Evolutionary conservation across 1,140 invertebrate species (phyloP).

Genomic region (Apis mellifera): DNA sequence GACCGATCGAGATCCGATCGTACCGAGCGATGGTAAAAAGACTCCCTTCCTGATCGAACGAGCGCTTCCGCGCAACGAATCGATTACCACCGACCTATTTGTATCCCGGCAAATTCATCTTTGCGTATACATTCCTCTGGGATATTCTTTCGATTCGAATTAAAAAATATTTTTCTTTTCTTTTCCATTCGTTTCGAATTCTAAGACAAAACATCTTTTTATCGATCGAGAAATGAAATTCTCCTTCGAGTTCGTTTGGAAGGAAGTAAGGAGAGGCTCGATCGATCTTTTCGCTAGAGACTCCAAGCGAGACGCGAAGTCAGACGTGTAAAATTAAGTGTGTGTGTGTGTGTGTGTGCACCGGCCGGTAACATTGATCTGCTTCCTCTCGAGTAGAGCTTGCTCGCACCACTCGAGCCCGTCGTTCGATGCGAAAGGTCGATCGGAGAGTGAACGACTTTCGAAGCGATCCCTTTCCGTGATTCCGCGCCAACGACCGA

Average conservation of each 20-base stretch:
- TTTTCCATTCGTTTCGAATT: too few relatives aligned
- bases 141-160: too few relatives aligned
- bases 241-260: too few relatives aligned
- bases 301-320: background rate
- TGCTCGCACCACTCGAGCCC: too few relatives aligned
- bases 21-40: background rate
- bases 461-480: too few relatives aligned
- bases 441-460: too few relatives aligned
- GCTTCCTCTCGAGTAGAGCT: background rate
- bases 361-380: background rate
- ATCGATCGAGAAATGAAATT: background rate
- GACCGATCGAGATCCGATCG: background rate
- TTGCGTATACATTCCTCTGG: background rate
- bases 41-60: background rate
- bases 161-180: too few relatives aligned
- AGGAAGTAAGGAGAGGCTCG: slow-evolving; percentile 5
- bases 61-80: background rate
- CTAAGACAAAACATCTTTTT: background rate
- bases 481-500: too few relatives aligned
- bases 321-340: background rate
- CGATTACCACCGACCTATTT: background rate
- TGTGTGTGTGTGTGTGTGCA: background rate
- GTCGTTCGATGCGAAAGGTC: background rate
- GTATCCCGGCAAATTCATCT: background rate
- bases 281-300: slow-evolving; percentile 18